Conservation (phyloP, 1,140 invertebrate genomes). For the Microplitis demolitor region DNA sequence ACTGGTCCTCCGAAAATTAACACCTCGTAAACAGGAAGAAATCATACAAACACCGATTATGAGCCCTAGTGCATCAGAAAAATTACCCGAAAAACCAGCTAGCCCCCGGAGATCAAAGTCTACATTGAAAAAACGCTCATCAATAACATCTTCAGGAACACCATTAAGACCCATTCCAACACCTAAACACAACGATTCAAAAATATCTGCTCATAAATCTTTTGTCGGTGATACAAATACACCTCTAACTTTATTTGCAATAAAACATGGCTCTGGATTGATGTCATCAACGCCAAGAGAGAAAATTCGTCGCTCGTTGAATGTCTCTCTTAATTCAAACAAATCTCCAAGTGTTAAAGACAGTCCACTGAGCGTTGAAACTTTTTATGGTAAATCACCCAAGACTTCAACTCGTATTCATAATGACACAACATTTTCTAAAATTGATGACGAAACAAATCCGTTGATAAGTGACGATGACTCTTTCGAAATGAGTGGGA, state of each 20-base stretch:
- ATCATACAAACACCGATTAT: conserved; percentile 10
- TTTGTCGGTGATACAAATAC: conserved; percentile 31
- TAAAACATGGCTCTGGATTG: background rate
- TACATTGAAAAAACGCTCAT: conserved; percentile 12
- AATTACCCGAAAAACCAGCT: conserved; percentile 3
- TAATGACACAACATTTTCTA: background rate
- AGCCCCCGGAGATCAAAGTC: conserved; percentile 21
- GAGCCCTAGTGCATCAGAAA: conserved; percentile 4
- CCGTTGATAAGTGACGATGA: conserved; percentile 34
- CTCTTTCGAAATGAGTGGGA: conserved; percentile 26
- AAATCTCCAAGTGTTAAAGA: background rate
- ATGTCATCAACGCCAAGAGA: conserved; percentile 33
- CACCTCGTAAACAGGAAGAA: background rate
- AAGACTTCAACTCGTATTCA: background rate
- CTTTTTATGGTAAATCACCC: conserved; percentile 13
- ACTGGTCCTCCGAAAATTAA: background rate
- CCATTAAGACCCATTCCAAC: conserved; percentile 8
- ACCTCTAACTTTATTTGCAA: background rate
- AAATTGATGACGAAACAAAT: conserved; percentile 35
- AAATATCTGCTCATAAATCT: conserved; percentile 28
- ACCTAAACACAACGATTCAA: background rate
- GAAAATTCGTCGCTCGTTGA: conserved; percentile 18
- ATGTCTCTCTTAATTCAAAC: conserved; percentile 21
- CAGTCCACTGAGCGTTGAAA: conserved; percentile 25
- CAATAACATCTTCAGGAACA: conserved; percentile 17